These are phyloP conservation scores for Pegoplata infirma DNA, from an alignment of 2,888 invertebrate species.

Conservation along the genomic window DNA sequence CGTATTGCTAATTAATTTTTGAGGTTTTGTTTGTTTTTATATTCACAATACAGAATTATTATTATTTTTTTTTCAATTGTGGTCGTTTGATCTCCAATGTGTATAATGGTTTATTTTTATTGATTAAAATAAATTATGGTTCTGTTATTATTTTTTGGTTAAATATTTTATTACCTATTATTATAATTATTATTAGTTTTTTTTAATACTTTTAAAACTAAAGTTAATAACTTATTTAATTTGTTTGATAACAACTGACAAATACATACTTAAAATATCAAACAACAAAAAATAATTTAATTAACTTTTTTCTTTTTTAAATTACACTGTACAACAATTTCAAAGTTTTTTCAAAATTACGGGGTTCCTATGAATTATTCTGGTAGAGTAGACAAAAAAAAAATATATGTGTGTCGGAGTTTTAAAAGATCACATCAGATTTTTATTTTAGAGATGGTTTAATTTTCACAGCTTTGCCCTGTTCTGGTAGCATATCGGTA, in stretches of 20 bases:
- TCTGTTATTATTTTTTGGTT: constrained; percentile 6
- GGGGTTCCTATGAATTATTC: too few species aligned
- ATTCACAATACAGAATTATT: constrained; percentile 39
- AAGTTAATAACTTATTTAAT: constrained; percentile 47
- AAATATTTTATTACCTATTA: too few species aligned
- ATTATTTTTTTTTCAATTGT: constrained; percentile 29
- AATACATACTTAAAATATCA: too few species aligned
- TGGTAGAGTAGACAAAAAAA: too few species aligned
- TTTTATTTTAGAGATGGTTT: too few species aligned
- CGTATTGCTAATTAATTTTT: constrained; percentile 70
- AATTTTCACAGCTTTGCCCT: too few species aligned
- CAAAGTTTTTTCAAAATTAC: too few species aligned
- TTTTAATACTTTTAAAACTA: constrained; percentile 28
- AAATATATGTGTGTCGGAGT: too few species aligned
- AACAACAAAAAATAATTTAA: constrained; percentile 6
- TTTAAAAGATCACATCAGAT: too few species aligned
- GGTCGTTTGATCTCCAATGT: constrained; percentile 46
- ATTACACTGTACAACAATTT: too few species aligned
- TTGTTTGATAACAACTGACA: background rate
- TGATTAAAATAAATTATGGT: constrained; percentile 58
- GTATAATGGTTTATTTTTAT: constrained; percentile 43
- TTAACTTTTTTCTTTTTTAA: too few species aligned
- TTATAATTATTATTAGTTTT: background rate
- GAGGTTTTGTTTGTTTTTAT: constrained; percentile 66
- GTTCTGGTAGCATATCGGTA: too few species aligned